Percentiles rank a stretch among this genome's conserved stretches.
These are phyloP conservation scores for Tachypleus tridentatus DNA, from an alignment of 1,140 invertebrate species.

Conservation along the genomic window DNA sequence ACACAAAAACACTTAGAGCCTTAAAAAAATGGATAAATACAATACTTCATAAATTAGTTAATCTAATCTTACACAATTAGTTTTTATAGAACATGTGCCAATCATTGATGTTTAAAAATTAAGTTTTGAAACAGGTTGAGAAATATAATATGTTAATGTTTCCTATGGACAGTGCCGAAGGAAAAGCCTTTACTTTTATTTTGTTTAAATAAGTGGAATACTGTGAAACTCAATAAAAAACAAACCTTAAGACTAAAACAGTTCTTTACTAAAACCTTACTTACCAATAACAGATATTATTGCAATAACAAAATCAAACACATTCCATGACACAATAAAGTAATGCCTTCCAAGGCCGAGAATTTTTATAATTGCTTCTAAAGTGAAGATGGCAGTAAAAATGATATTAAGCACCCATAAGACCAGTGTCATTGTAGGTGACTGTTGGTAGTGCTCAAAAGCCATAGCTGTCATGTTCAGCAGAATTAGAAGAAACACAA, in stretches of 20 bases:
- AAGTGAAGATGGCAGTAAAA: slow-evolving; percentile 95
- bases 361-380: slow-evolving; percentile 93
- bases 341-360: slow-evolving; percentile 93
- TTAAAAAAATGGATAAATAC: too few relatives aligned
- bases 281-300: slow-evolving; percentile 93
- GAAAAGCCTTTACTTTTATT: too few relatives aligned
- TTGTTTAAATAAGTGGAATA: neutral
- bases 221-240: too few relatives aligned
- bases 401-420: slow-evolving; percentile 86
- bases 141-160: too few relatives aligned
- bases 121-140: too few relatives aligned
- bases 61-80: too few relatives aligned
- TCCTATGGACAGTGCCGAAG: too few relatives aligned
- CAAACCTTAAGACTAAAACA: too few relatives aligned
- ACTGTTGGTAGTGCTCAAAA: slow-evolving; percentile 86
- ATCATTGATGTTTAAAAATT: too few relatives aligned
- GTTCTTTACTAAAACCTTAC: slow-evolving; percentile 24
- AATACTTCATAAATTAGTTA: too few relatives aligned
- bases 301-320: slow-evolving; percentile 97
- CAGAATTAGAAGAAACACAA: slow-evolving; percentile 97
- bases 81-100: too few relatives aligned
- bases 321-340: slow-evolving; percentile 98
- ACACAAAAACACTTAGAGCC: too few relatives aligned
- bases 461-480: slow-evolving; percentile 98
- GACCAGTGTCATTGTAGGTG: slow-evolving; percentile 62